Evolutionary conservation across 1,140 invertebrate genomes (phyloP).

Genomic region (Drosophila pallidifrons): DNA sequence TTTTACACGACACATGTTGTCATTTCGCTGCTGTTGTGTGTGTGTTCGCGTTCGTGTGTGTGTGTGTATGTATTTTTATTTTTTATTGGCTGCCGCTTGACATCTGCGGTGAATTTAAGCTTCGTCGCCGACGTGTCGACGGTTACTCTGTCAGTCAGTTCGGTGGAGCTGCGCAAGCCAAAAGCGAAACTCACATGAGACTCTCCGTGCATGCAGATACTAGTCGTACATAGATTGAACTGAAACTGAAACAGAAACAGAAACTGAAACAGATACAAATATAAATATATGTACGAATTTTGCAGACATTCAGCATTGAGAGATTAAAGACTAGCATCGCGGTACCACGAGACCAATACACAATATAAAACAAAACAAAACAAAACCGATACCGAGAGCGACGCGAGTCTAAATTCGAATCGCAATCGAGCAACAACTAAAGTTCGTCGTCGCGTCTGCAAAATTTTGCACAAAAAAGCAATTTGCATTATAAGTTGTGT

Average conservation of each 20-base stretch:
- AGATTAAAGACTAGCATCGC: background rate
- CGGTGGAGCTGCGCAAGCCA: constrained; percentile 42
- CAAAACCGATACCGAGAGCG: constrained; percentile 1
- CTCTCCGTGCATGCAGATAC: constrained; percentile 58
- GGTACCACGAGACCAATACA: constrained; percentile 19
- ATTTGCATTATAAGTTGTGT: constrained; percentile 42
- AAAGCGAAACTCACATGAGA: constrained; percentile 52
- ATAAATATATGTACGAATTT: constrained; percentile 6
- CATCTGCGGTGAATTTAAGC: constrained; percentile 70
- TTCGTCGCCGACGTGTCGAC: constrained; percentile 60
- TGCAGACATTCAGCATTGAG: constrained; percentile 35
- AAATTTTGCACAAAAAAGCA: constrained; percentile 33
- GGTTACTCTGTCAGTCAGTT: constrained; percentile 58
- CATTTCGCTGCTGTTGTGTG: background rate
- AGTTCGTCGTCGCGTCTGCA: constrained; percentile 32
- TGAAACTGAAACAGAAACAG: constrained; percentile 23
- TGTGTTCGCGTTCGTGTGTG: constrained; percentile 1
- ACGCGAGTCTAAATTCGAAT: constrained; percentile 24
- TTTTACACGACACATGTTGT: constrained; percentile 41
- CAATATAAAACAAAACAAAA: too few relatives aligned
- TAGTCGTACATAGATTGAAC: background rate
- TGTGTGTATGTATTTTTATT: constrained; percentile 2
- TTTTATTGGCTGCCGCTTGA: constrained; percentile 62
- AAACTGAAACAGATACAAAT: constrained; percentile 31
- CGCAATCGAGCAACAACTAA: constrained; percentile 6